A percentile compares a stretch with the other conserved stretches of the same genome.
These are phyloP conservation scores for Macrosteles quadrilineatus DNA, from an alignment of 1,140 invertebrate genomes.

Conservation along the genomic window DNA sequence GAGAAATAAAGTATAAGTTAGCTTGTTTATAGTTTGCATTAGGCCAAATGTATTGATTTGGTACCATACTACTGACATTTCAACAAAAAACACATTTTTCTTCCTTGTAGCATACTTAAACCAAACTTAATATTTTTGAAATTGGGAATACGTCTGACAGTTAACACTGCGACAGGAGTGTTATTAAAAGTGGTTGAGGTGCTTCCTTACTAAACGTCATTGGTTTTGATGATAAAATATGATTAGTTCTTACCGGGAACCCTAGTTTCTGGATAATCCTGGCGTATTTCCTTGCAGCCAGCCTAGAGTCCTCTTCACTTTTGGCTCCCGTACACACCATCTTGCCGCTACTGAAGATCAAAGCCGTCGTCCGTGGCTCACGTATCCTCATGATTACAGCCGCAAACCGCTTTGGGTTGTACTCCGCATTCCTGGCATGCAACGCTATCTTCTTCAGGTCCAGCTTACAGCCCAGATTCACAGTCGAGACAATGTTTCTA, in stretches of 20 bases:
- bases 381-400: constrained; percentile 99
- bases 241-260: constrained; percentile 71
- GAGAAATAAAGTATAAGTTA: no score
- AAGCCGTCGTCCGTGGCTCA: constrained; percentile 96
- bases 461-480: constrained; percentile 94
- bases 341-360: constrained; percentile 99
- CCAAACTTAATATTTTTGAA: no score
- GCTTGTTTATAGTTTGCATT: no score
- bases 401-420: constrained; percentile 99
- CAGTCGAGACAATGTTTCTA: constrained; percentile 97
- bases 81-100: no score
- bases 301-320: constrained; percentile 95
- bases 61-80: no score
- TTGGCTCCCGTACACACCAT: constrained; percentile 99
- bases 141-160: no score
- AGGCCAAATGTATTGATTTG: no score
- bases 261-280: constrained; percentile 99
- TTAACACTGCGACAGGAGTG: no score
- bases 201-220: no score
- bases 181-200: no score
- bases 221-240: no score
- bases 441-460: constrained; percentile 97
- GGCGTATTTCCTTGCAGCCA: constrained; percentile 98
- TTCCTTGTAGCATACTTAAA: no score
- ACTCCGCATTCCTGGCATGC: constrained; percentile 99